These are phyloP conservation scores for Yponomeuta plumbellus DNA, from an alignment of 2,888 invertebrate species.

Conservation along the genomic window DNA sequence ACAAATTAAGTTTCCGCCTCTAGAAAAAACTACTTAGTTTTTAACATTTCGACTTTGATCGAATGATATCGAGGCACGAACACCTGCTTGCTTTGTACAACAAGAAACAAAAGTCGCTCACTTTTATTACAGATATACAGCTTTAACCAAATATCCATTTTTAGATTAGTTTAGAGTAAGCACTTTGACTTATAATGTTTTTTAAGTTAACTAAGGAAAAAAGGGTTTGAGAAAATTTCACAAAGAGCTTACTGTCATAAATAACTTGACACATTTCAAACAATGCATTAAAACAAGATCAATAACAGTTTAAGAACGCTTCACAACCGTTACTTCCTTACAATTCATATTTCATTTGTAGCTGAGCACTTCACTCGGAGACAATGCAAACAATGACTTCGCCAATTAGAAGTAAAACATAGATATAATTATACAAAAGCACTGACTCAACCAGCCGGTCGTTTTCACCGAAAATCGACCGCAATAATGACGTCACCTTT, in stretches of 20 bases:
- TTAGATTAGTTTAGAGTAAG: no score
- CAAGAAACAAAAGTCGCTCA: not conserved
- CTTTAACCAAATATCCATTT: no score
- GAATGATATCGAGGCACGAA: not conserved
- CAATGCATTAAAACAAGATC: constrained; percentile 41
- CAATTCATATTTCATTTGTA: no score
- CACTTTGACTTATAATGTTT: no score
- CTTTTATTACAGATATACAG: not conserved
- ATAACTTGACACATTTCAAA: constrained; percentile 23
- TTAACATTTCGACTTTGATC: not conserved
- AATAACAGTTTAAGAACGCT: constrained; percentile 46
- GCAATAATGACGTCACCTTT: constrained; percentile 67
- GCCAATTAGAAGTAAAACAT: not conserved
- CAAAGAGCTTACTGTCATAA: not conserved
- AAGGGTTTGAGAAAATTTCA: no score
- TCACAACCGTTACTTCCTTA: constrained; percentile 22
- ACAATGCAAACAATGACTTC: constrained; percentile 14
- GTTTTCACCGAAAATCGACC: constrained; percentile 40
- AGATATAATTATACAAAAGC: not conserved
- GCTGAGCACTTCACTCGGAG: constrained; percentile 1
- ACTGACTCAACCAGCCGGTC: not conserved
- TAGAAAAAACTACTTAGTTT: not conserved
- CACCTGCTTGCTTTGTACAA: not conserved
- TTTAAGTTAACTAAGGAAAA: no score
- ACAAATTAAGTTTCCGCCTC: constrained; percentile 1